Evolutionary conservation across 2,888 invertebrate species (phyloP), one percentile per base, ranked within the genome.

Genomic region (Andrena minutula): DNA sequence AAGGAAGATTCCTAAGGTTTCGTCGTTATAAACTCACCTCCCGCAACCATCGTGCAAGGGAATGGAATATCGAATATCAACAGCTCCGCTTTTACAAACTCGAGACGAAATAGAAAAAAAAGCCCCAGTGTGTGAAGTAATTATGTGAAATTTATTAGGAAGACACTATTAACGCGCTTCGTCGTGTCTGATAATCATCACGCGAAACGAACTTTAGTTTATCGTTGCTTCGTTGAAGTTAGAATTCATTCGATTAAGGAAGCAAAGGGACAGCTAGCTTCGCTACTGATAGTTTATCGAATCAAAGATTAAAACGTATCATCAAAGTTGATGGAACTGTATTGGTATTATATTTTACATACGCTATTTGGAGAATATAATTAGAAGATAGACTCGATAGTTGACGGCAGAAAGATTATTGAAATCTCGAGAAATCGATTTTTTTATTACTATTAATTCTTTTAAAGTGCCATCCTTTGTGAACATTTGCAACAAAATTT

Each of bases 121-220:
- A 20, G 35, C 41, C 2, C 4, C 23, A 1, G 56, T 23, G 49
- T 53, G 23, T 47, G 28, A 35, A 35, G 60, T 68, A 75, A 69
- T 75, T 75, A 70, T 51, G 75, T 61, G 28, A 61, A 70, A 75
- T 75, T 51, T 68, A 51, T 70, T 51, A 69, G 47, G 12, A 12
- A 20, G 47, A 58, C 26, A 51, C 49, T 51, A 32, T 75, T 32
- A 61, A 60, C 30, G 20, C 8, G 32, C 75, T 60, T 58, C 23
- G 60, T 53, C 35, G 61, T 60, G 23, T 51, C 32, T 61, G 53
- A 75, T 71, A 70, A 69, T 51, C 75, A 60, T 75, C 35, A 41
- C 20, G 41, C 35, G 60, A 23, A 32, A 23, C 41, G 53, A 49
- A 30, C 41, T 26, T 23, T 26, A 35, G 71, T 71, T 35, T 30